Conservation (phyloP, 1,140 invertebrate species). For the Spodoptera litura region DNA sequence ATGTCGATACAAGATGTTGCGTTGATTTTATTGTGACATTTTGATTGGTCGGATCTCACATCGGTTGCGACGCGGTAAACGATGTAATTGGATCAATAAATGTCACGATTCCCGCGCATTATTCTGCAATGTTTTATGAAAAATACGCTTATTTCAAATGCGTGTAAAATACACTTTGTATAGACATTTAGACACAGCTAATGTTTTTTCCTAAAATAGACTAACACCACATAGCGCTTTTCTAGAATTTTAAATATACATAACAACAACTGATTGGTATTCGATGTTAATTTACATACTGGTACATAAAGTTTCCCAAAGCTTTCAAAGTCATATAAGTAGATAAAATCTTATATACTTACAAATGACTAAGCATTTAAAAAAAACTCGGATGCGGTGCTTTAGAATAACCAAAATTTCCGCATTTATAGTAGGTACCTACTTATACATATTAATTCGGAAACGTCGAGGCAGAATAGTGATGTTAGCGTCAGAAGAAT, state of each 20-base stretch:
- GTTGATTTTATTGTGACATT: constrained; percentile 53
- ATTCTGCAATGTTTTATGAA: constrained; percentile 18
- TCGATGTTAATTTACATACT: too few relatives aligned
- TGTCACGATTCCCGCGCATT: constrained; percentile 48
- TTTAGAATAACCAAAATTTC: neutral
- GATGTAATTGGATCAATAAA: constrained; percentile 60
- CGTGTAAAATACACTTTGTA: neutral
- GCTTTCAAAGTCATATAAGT: too few relatives aligned
- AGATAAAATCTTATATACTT: too few relatives aligned
- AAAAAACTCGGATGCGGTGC: too few relatives aligned
- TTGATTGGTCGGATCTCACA: constrained; percentile 48
- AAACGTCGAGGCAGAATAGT: constrained; percentile 7
- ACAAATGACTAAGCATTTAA: too few relatives aligned
- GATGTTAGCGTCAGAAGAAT: constrained; percentile 8
- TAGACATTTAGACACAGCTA: too few relatives aligned
- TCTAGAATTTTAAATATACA: too few relatives aligned
- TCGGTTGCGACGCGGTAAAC: constrained; percentile 52
- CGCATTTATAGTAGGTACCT: neutral
- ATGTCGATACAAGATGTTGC: constrained; percentile 46
- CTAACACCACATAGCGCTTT: too few relatives aligned
- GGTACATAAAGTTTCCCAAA: too few relatives aligned
- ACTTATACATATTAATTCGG: neutral
- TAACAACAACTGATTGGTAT: too few relatives aligned
- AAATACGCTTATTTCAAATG: constrained; percentile 9
- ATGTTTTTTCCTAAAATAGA: too few relatives aligned